Evolutionary conservation across 1,140 invertebrate genomes (phyloP).

Genomic region (Penaeus vannamei): DNA sequence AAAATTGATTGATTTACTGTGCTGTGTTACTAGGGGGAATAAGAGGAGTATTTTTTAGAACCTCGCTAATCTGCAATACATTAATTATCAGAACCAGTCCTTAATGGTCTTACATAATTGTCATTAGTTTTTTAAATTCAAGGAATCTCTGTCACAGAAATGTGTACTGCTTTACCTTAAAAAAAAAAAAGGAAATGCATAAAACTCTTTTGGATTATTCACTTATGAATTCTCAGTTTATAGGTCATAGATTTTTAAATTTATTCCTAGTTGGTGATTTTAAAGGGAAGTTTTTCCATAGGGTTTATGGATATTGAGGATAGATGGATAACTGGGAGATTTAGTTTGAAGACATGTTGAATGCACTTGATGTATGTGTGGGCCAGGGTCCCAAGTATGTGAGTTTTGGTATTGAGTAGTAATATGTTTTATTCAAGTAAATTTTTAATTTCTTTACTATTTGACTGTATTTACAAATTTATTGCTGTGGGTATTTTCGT

Average conservation of each 20-base stretch:
- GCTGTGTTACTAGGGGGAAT: not conserved
- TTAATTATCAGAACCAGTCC: not conserved
- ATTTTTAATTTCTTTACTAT: no score
- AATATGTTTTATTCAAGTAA: no score
- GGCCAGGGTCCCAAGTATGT: no score
- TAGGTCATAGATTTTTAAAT: not conserved
- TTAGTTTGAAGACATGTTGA: not conserved
- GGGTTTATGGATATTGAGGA: not conserved
- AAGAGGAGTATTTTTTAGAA: conserved; percentile 8
- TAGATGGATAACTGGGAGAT: not conserved
- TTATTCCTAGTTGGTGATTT: conserved; percentile 4
- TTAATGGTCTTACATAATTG: not conserved
- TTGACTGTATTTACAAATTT: no score
- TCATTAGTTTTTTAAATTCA: no score
- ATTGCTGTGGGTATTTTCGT: no score
- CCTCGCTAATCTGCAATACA: conserved; percentile 23
- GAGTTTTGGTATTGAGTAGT: no score
- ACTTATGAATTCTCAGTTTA: not conserved
- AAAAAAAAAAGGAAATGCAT: no score
- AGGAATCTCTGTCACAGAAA: no score
- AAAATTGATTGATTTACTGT: conserved; percentile 4
- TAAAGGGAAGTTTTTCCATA: not conserved
- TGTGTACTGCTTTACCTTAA: no score
- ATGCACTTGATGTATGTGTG: no score
- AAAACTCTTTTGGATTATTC: not conserved